These are phyloP conservation scores for Alectoris magna DNA, from an alignment of 2,797 vertebrate genomes.

Conservation along the genomic window DNA sequence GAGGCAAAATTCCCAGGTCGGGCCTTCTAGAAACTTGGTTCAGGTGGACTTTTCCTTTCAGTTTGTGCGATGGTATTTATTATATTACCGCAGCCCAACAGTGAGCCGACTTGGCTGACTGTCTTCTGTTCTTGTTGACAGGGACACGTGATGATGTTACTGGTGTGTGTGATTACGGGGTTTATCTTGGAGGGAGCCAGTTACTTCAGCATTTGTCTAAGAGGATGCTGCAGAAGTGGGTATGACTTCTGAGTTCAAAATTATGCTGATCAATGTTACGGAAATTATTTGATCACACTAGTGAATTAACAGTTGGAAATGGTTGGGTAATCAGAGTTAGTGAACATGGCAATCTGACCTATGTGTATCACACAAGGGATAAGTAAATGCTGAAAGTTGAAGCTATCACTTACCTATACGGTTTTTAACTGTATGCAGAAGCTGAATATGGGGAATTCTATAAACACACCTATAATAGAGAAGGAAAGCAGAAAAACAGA, in stretches of 20 bases:
- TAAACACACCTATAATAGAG: not conserved
- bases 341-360: not conserved
- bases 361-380: not conserved
- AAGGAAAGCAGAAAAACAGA: not conserved
- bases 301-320: not conserved
- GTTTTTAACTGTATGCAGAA: not conserved
- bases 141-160: not conserved
- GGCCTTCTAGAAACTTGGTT: not conserved
- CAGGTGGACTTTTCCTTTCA: not conserved
- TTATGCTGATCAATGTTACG: not conserved
- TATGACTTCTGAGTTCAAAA: not conserved
- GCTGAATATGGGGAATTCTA: not conserved
- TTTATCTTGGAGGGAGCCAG: not conserved
- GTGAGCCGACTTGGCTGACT: not conserved
- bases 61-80: not conserved
- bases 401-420: not conserved
- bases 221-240: not conserved
- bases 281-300: not conserved
- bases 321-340: not conserved
- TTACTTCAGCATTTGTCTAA: not conserved
- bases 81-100: not conserved
- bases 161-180: not conserved
- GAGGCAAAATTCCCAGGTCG: not conserved
- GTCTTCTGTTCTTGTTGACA: not conserved
- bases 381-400: not conserved